Conservation (phyloP, 2,888 invertebrate species). For the Amphipoea oculea region DNA sequence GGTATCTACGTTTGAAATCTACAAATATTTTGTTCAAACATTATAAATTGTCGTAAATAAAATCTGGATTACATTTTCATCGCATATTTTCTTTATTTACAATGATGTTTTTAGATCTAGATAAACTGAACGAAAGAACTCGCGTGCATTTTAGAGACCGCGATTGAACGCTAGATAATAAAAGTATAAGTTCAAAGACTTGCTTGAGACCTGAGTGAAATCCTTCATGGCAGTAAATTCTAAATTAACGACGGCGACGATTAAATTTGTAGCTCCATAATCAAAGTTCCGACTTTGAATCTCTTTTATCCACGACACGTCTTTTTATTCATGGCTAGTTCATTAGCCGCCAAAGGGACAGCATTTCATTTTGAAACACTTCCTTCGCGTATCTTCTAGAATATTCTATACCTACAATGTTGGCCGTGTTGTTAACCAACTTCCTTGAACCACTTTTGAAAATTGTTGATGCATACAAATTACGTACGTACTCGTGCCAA, state of each 20-base stretch:
- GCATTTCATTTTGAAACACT: slow-evolving; percentile 39
- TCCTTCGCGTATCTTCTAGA: slow-evolving; percentile 28
- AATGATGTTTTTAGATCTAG: slow-evolving; percentile 20
- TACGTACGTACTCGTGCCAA: slow-evolving; percentile 13
- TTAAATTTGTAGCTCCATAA: slow-evolving; percentile 43
- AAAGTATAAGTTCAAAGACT: slow-evolving; percentile 53
- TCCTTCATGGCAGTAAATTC: slow-evolving; percentile 37
- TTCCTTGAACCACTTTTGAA: slow-evolving; percentile 32
- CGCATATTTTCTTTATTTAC: slow-evolving; percentile 34
- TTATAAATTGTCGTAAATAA: neutral
- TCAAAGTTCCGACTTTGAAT: slow-evolving; percentile 55
- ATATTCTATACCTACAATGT: slow-evolving; percentile 38
- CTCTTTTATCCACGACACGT: slow-evolving; percentile 42
- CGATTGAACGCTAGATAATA: slow-evolving; percentile 19
- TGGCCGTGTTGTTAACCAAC: slow-evolving; percentile 24
- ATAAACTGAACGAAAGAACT: slow-evolving; percentile 31
- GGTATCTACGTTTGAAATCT: neutral
- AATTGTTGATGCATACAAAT: slow-evolving; percentile 38
- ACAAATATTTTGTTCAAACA: slow-evolving; percentile 34
- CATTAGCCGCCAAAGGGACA: slow-evolving; percentile 37
- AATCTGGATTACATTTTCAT: slow-evolving; percentile 18
- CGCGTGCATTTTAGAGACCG: slow-evolving; percentile 34
- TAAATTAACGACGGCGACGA: slow-evolving; percentile 51
- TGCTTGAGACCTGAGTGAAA: slow-evolving; percentile 18
- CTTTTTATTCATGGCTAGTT: slow-evolving; percentile 65